Evolutionary conservation across 2,888 invertebrate species (phyloP).

Genomic region (Scaptomyza flava): DNA sequence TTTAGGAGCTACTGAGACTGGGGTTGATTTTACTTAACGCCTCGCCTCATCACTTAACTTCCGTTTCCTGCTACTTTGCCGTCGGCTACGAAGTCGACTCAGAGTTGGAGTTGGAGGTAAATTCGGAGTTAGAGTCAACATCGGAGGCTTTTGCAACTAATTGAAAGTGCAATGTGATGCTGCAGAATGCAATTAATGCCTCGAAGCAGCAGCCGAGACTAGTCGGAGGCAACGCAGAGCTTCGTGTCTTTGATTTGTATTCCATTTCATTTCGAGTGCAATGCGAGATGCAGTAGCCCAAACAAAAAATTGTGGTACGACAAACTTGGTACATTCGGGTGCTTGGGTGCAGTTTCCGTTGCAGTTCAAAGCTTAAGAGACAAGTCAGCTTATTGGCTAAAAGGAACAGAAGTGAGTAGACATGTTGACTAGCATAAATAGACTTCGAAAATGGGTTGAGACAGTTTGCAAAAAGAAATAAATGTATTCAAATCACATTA

Average conservation of each 20-base stretch:
- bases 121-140: constrained; percentile 28
- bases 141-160: constrained; percentile 77
- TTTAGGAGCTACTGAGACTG: constrained; percentile 10
- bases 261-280: constrained; percentile 34
- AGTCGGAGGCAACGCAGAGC: constrained; percentile 8
- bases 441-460: not conserved
- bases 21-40: constrained; percentile 79
- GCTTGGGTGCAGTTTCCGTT: constrained; percentile 11
- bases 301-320: constrained; percentile 11
- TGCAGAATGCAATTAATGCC: constrained; percentile 83
- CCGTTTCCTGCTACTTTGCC: constrained; percentile 77
- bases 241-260: constrained; percentile 65
- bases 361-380: constrained; percentile 27
- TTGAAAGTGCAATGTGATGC: constrained; percentile 83
- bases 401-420: not conserved
- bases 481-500: not conserved
- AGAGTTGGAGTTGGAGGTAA: constrained; percentile 12
- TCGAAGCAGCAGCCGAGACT: constrained; percentile 57
- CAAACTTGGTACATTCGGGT: constrained; percentile 15
- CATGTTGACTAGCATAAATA: not conserved
- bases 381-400: constrained; percentile 26
- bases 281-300: constrained; percentile 27
- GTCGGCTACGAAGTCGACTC: constrained; percentile 28
- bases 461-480: no score
- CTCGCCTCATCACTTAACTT: constrained; percentile 81